A percentile compares a stretch with the other conserved stretches of the same genome.
Evolutionary conservation across 2,888 invertebrate species (phyloP).

Genomic region (Linnaemya vulpina): DNA sequence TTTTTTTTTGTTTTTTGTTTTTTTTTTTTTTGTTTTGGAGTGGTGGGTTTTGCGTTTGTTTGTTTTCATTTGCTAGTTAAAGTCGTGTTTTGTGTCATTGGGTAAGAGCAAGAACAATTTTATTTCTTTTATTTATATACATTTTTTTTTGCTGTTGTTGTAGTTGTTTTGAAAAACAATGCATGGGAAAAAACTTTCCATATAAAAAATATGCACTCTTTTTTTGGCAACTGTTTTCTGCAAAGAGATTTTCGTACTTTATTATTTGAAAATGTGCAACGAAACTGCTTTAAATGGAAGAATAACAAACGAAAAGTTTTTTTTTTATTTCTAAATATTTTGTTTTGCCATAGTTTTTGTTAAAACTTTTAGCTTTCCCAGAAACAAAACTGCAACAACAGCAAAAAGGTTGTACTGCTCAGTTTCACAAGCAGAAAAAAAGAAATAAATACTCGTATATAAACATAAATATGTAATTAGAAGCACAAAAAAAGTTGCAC

Average conservation of each 20-base stretch:
- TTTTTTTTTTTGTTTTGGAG: background rate
- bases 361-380: constrained; percentile 31
- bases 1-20: no score
- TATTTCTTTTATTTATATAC: background rate
- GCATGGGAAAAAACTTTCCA: constrained; percentile 57
- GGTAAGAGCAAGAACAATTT: constrained; percentile 50
- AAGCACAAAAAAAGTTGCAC: constrained; percentile 34
- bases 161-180: constrained; percentile 38
- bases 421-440: constrained; percentile 31
- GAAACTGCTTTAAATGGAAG: constrained; percentile 32
- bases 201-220: background rate
- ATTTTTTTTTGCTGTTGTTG: background rate
- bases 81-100: constrained; percentile 67
- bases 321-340: constrained; percentile 40
- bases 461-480: constrained; percentile 23
- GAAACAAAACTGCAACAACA: constrained; percentile 17
- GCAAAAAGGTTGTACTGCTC: constrained; percentile 16
- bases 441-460: no score
- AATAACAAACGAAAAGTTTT: constrained; percentile 42
- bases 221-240: constrained; percentile 64
- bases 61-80: constrained; percentile 66
- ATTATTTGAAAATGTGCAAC: background rate
- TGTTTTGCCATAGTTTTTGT: constrained; percentile 34
- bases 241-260: constrained; percentile 33
- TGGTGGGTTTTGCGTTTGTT: constrained; percentile 40